These are phyloP conservation scores for Labrus mixtus DNA, from an alignment of 2,113 vertebrate genomes.

Conservation along the genomic window DNA sequence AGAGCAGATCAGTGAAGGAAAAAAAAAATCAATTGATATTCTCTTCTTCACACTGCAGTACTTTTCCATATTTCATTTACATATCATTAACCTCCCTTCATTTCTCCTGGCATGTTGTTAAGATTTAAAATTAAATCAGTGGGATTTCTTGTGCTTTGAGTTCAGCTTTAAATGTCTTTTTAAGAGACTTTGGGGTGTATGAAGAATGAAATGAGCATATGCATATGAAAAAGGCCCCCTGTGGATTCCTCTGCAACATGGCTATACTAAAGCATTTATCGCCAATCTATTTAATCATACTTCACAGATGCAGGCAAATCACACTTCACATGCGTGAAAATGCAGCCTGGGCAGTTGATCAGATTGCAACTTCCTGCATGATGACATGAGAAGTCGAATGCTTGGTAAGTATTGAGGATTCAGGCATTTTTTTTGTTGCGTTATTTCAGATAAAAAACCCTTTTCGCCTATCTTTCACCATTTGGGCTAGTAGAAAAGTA, in stretches of 20 bases:
- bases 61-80: constrained; percentile 80
- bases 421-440: constrained; percentile 22
- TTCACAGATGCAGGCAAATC: constrained; percentile 46
- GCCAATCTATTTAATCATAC: constrained; percentile 50
- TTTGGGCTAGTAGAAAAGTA: constrained; percentile 60
- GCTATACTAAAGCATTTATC: constrained; percentile 28
- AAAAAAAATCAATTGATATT: constrained; percentile 68
- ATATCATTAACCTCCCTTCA: constrained; percentile 79
- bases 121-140: constrained; percentile 67
- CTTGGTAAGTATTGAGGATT: constrained; percentile 14
- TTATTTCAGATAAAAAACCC: constrained; percentile 58
- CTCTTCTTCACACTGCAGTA: constrained; percentile 61
- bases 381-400: constrained; percentile 35
- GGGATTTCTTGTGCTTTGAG: constrained; percentile 55
- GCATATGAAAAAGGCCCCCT: constrained; percentile 14
- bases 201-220: constrained; percentile 22
- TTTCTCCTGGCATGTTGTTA: constrained; percentile 69
- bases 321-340: constrained; percentile 24
- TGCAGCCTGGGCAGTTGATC: constrained; percentile 18
- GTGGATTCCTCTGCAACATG: constrained; percentile 19
- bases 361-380: constrained; percentile 1
- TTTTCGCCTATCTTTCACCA: constrained; percentile 36
- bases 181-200: constrained; percentile 25
- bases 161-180: constrained; percentile 58
- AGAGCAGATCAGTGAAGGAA: constrained; percentile 43